Evolutionary conservation across 2,888 invertebrate genomes (phyloP), one percentile per base, ranked within the genome.

Genomic region (Pollenia angustigena): DNA sequence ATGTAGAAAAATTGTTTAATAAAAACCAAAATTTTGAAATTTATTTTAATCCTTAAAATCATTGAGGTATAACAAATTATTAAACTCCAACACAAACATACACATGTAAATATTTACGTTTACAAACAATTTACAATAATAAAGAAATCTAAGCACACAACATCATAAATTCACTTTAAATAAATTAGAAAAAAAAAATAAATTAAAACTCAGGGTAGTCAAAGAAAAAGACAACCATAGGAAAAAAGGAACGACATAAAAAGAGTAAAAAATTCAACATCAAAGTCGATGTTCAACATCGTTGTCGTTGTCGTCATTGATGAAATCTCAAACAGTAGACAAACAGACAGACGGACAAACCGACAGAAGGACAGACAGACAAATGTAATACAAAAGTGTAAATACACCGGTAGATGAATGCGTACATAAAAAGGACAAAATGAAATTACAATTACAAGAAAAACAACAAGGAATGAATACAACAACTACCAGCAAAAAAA

Each of bases 241-340:
- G 0, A 12, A 40, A 68, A 60, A 52, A 16, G n/a, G 52, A 79
- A 60, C 40, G 60, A 74, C 50, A 78, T 56, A 48, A 79, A 74
- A 74, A 68, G 18, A 79, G 46, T 50, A 46, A 62, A 83, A 69
- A 40, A 69, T 60, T 32, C 60, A 74, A 62, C 64, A 81, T 74
- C 72, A 81, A 81, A 81, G 72, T 58, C 18, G 11, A 52, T 11
- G n/a, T 60, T n/a, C 60, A 52, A 12, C 2, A 7, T 23, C 16
- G 64, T 64, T 54, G 18, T 12, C 48, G 10, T 40, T 48, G 50
- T 72, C 32, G 66, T 84, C 68, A 80, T 80, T 80, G 84, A 85
- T 85, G 79, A 85, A 85, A 80, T 85, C 74, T 74, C 68, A 68
- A 74, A 74, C 68, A 60, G 74, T 68, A 40, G 79, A 79, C 68